Conservation (phyloP, 2,888 invertebrate species). For the Lamellibrachia columna region DNA sequence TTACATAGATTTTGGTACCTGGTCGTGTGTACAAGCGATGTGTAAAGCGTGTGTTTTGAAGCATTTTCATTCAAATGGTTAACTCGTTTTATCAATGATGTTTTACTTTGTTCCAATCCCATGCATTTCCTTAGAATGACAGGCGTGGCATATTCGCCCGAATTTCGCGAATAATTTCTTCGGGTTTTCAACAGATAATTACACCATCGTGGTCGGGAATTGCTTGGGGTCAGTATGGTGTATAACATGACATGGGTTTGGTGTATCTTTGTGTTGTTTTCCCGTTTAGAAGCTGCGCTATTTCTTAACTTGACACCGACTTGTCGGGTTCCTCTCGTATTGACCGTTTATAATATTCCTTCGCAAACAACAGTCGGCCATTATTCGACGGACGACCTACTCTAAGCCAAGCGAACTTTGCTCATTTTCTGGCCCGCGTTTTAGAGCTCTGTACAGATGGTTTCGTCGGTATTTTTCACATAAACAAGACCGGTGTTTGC, state of each 20-base stretch:
- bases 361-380: constrained; percentile 16
- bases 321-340: constrained; percentile 6
- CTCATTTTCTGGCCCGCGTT: background rate
- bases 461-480: background rate
- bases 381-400: constrained; percentile 16
- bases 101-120: constrained; percentile 16
- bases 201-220: background rate
- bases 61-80: constrained; percentile 16
- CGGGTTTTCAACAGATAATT: constrained; percentile 1
- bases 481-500: background rate
- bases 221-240: background rate
- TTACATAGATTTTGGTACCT: background rate
- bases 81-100: constrained; percentile 16
- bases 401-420: background rate
- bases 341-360: constrained; percentile 16
- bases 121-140: constrained; percentile 12
- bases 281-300: background rate
- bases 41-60: constrained; percentile 4
- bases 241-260: background rate
- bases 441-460: background rate
- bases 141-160: constrained; percentile 1
- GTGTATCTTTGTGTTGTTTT: constrained; percentile 16
- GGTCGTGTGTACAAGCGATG: background rate
- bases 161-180: background rate
- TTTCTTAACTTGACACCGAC: constrained; percentile 11